These are phyloP conservation scores for Periparus ater DNA, from an alignment of 2,797 vertebrate genomes.

Conservation along the genomic window DNA sequence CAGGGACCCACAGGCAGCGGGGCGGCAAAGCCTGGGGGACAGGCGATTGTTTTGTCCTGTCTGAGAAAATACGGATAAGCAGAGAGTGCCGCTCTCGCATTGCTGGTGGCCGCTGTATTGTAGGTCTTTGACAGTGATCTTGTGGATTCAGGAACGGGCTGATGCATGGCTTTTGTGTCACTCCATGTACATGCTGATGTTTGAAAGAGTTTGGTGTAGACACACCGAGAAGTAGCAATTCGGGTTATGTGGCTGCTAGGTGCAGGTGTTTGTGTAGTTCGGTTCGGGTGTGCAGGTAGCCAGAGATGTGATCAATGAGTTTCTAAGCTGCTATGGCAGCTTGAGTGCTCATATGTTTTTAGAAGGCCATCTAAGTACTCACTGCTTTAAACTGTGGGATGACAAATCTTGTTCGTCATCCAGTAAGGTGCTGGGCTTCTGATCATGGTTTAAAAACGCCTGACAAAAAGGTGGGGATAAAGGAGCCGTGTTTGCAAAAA, in stretches of 20 bases:
- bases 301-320: not conserved
- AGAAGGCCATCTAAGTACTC: not conserved
- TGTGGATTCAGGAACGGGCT: not conserved
- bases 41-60: fast-evolving
- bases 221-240: not conserved
- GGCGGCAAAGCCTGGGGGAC: not conserved
- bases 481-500: not conserved
- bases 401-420: not conserved
- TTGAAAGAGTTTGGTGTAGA: not conserved
- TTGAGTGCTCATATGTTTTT: not conserved
- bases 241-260: not conserved
- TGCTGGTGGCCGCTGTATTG: not conserved
- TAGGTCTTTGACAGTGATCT: not conserved
- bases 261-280: not conserved
- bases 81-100: not conserved
- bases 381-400: not conserved
- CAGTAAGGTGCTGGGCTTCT: not conserved
- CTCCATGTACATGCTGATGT: fast-evolving
- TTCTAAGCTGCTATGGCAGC: not conserved
- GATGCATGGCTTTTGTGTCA: not conserved
- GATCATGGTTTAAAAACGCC: not conserved
- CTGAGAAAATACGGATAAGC: not conserved
- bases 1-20: not conserved
- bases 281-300: fast-evolving
- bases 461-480: not conserved